phyloP scores from a whole-genome alignment of 2,888 invertebrate genomes.

The Latrodectus elegans region DNA sequence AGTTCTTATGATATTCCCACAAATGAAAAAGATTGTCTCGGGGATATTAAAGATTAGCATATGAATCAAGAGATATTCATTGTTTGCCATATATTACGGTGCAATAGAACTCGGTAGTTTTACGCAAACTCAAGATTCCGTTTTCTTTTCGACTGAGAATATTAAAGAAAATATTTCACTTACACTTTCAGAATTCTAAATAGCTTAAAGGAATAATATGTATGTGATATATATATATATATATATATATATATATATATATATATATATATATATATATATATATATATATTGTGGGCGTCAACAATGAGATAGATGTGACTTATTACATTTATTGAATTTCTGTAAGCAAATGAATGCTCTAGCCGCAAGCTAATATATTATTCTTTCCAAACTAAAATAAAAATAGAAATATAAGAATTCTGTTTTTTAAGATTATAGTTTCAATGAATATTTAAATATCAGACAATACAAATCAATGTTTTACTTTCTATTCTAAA shows the following conservation, averaged over 20 bases:
- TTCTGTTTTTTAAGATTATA: too few relatives aligned
- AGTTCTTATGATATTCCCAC: constrained; percentile 32
- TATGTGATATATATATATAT: too few relatives aligned
- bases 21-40: constrained; percentile 48
- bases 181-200: constrained; percentile 9
- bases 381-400: too few relatives aligned
- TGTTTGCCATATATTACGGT: constrained; percentile 41
- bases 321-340: not conserved
- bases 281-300: too few relatives aligned
- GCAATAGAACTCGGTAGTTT: not conserved
- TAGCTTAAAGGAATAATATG: constrained; percentile 16
- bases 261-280: too few relatives aligned
- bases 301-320: not conserved
- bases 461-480: too few relatives aligned
- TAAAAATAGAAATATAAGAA: too few relatives aligned
- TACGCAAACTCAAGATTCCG: not conserved
- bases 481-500: too few relatives aligned
- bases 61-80: constrained; percentile 55
- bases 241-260: too few relatives aligned
- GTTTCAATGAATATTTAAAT: too few relatives aligned
- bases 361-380: too few relatives aligned
- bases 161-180: constrained; percentile 18
- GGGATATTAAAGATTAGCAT: constrained; percentile 58
- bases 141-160: not conserved
- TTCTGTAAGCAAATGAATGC: not conserved